Conservation (phyloP, 1,140 invertebrate genomes). For the Oscheius sp. region DNA sequence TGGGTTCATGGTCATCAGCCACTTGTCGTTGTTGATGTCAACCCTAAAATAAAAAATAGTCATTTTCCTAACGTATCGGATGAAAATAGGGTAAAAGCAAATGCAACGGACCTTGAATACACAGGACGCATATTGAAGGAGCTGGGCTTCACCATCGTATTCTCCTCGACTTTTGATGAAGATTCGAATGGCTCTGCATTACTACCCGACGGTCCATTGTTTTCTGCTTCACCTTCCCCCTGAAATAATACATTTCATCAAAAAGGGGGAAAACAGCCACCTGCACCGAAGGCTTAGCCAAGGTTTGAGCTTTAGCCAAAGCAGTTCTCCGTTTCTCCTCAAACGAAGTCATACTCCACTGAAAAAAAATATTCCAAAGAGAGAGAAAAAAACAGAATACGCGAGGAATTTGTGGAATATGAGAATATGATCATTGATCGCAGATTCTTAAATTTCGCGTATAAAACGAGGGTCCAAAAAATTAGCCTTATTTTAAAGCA, state of each 20-base stretch:
- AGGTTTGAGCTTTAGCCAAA: background rate
- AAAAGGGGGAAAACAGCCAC: background rate
- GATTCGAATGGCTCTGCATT: background rate
- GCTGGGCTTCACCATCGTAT: background rate
- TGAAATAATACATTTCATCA: background rate
- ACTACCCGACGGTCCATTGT: background rate
- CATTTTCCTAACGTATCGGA: too few species aligned
- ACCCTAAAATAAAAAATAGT: slow-evolving; percentile 31
- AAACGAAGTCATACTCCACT: background rate
- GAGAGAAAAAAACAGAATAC: too few species aligned
- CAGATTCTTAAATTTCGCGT: too few species aligned
- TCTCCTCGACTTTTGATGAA: background rate
- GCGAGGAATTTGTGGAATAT: too few species aligned
- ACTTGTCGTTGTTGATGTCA: slow-evolving; percentile 57
- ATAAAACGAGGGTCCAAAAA: too few species aligned
- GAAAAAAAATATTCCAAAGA: slow-evolving; percentile 5
- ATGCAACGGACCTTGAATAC: background rate
- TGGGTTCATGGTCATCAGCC: slow-evolving; percentile 53
- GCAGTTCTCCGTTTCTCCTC: background rate
- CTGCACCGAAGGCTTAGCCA: background rate
- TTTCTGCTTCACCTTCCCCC: background rate
- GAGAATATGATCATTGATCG: too few species aligned
- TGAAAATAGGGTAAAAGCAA: too few species aligned
- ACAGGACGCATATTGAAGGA: background rate
- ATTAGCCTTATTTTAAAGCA: too few species aligned